Evolutionary conservation across 2,888 invertebrate species (phyloP), one percentile per base, ranked within the genome.

Genomic region (Pachymerium ferrugineum): DNA sequence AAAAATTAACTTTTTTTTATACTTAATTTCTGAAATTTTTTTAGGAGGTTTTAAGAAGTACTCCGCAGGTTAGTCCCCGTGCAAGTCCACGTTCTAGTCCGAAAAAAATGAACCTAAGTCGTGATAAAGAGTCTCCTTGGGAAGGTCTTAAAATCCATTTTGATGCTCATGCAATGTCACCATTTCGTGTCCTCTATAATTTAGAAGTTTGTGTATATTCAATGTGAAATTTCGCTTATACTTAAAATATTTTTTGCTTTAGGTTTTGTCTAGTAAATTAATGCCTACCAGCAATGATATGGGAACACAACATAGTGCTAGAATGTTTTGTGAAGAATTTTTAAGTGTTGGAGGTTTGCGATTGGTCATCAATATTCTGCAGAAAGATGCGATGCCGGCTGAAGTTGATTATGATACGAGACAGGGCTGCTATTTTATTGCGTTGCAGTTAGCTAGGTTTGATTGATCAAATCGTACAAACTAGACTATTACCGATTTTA

Each of bases 131-230:
- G 54, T 74, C 75, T 67, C 79, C 73, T 8, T 75, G 80, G 75
- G 82, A 82, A 35, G 76, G 80, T 16, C 79, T 84, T 62, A 80
- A 80, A 76, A 76, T 78, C 4, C 77, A 84, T 72, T 82, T 84
- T 78, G 82, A 83, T 78, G 79, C 80, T 68, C 78, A 77, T 25
- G 79, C 79, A 68, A 83, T 83, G 81, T 81, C 82, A 12, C 81
- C 82, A 31, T 84, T 84, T 77, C 80, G 83, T 75, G 80, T 84
- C n/a, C 79, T 84, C 25, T 84, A 84, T 76, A 83, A 84, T 77
- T 78, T 85, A 30, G 84, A 84, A 81, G 83, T 83, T 29, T 16
- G 16, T 28, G 10, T 70, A 3, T 5, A 68, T 74, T 71, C 31
- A 71, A 62, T n/a, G 74, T 78, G n/a, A n/a, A 84, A 81, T 83